Percentiles rank a stretch among this genome's conserved stretches.
These are phyloP conservation scores for Stratiomys singularior DNA, from an alignment of 2,888 invertebrate species.

Conservation along the genomic window DNA sequence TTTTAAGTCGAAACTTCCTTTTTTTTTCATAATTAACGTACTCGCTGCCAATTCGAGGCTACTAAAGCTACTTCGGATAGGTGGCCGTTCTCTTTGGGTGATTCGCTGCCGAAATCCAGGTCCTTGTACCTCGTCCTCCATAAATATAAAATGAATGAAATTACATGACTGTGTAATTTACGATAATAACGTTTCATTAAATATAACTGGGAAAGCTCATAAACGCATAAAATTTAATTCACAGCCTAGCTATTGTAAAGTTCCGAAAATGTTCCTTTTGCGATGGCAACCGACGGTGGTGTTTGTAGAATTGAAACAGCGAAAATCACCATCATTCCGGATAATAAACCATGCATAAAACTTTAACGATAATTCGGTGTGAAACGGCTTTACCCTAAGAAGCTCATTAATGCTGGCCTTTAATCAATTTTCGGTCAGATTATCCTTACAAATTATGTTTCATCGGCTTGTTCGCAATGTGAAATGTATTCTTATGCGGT, in stretches of 20 bases:
- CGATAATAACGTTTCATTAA: constrained; percentile 39
- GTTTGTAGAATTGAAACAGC: background rate
- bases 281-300: background rate
- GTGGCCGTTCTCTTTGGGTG: too few species aligned
- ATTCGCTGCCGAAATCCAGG: background rate
- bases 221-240: constrained; percentile 40
- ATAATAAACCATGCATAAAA: constrained; percentile 39
- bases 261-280: background rate
- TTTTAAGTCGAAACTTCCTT: background rate
- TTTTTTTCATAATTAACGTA: constrained; percentile 30
- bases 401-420: too few species aligned
- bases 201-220: constrained; percentile 15
- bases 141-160: constrained; percentile 28
- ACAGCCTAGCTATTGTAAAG: background rate
- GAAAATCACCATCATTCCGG: background rate
- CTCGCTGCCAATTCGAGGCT: background rate
- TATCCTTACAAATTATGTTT: too few species aligned
- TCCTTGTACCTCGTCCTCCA: background rate
- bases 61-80: background rate
- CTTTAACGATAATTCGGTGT: constrained; percentile 6
- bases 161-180: constrained; percentile 30
- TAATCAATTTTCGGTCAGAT: too few species aligned
- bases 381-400: too few species aligned
- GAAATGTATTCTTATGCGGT: too few species aligned
- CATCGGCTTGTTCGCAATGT: too few species aligned